Percentiles rank a stretch among this genome's conserved stretches.
Evolutionary conservation across 2,113 vertebrate species (phyloP).

Genomic region (Gymnobelideus leadbeateri): DNA sequence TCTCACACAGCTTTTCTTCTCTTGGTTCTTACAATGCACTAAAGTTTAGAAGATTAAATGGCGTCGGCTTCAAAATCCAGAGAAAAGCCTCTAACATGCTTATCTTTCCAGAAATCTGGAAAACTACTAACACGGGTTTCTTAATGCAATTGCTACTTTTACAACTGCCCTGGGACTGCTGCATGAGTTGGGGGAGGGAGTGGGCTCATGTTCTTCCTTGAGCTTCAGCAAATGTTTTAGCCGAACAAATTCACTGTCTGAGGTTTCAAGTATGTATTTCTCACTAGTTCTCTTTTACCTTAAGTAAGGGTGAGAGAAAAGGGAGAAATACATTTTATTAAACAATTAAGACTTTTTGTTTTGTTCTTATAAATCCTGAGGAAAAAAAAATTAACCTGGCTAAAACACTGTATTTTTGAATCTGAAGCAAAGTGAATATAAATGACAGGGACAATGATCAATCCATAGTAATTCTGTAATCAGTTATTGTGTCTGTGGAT

Average conservation of each 20-base stretch:
- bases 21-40: slow-evolving; percentile 77
- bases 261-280: slow-evolving; percentile 49
- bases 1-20: slow-evolving; percentile 75
- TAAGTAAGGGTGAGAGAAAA: background rate
- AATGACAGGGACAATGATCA: slow-evolving; percentile 20
- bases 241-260: slow-evolving; percentile 48
- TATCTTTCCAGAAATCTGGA: slow-evolving; percentile 70
- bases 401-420: background rate
- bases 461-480: too few relatives aligned
- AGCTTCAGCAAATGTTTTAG: background rate
- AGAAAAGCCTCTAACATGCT: slow-evolving; percentile 76
- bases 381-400: background rate
- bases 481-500: background rate
- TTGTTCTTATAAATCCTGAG: slow-evolving; percentile 38
- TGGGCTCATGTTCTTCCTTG: slow-evolving; percentile 16
- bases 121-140: slow-evolving; percentile 68
- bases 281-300: slow-evolving; percentile 59
- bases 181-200: slow-evolving; percentile 4
- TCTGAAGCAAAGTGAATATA: slow-evolving; percentile 6
- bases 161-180: slow-evolving; percentile 52
- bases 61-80: slow-evolving; percentile 75
- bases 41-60: slow-evolving; percentile 81
- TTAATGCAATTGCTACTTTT: slow-evolving; percentile 75
- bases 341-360: slow-evolving; percentile 40
- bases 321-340: slow-evolving; percentile 10